A percentile compares a stretch with the other conserved stretches of the same genome.
Conservation (phyloP, 1,140 invertebrate genomes). For the Zaprionus davidi region DNA sequence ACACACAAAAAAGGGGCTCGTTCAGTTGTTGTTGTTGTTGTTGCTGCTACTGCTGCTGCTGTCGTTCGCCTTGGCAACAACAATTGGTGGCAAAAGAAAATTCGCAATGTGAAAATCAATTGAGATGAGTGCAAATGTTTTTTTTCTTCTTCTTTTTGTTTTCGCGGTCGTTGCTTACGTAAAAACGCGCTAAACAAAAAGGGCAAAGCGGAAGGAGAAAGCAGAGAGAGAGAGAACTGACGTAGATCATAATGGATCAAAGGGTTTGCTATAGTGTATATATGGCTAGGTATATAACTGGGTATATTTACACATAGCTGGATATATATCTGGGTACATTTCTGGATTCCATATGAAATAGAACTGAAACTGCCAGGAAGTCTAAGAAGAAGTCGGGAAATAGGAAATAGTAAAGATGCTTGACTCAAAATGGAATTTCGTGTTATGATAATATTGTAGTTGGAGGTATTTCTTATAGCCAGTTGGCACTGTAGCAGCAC, state of each 20-base stretch:
- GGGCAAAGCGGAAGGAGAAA: not conserved
- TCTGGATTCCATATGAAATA: too few species aligned
- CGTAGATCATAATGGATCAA: too few species aligned
- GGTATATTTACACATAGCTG: too few species aligned
- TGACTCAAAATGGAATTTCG: not conserved
- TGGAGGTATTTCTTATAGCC: not conserved
- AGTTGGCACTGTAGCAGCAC: not conserved
- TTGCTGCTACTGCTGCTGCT: constrained; percentile 10
- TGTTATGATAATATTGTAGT: not conserved
- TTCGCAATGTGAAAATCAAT: constrained; percentile 22
- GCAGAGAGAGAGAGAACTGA: not conserved
- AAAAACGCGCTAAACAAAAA: constrained; percentile 33
- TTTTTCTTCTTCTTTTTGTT: not conserved
- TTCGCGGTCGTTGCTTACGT: constrained; percentile 51
- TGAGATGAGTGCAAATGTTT: constrained; percentile 2
- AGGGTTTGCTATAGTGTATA: too few species aligned
- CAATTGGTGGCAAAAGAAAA: constrained; percentile 36
- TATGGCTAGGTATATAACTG: too few species aligned
- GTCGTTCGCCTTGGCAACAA: constrained; percentile 28
- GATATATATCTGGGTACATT: too few species aligned
- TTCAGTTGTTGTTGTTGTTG: constrained; percentile 38
- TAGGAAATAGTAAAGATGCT: not conserved
- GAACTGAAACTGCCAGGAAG: too few species aligned
- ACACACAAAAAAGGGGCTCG: constrained; percentile 65
- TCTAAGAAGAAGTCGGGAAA: too few species aligned